Base-by-base conservation (phyloP, 2,888 invertebrate species). In the Oscheius sp. region DNA sequence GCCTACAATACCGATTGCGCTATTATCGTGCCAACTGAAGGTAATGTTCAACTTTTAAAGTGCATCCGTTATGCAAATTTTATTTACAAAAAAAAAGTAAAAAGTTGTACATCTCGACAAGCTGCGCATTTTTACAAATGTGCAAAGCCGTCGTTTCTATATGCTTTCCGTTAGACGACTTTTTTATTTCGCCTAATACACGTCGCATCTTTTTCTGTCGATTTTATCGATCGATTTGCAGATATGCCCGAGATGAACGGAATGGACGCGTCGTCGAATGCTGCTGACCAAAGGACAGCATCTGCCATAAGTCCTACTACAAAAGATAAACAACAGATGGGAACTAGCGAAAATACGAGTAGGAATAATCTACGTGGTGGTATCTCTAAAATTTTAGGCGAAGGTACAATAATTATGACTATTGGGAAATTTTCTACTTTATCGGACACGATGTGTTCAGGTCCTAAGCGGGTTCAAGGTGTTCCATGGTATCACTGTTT, bases 391-490 rank as follows among this genome's bases (percentile, higher is more conserved):
- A 29, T 16, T 69, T 35, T 21, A 56, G 71, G 49, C 27, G 72
- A 66, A 35, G 72, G 96, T 49, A 96, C 95, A 12, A 96, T 99
- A 91, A 92, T 93, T 75, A 95, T 93, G 89, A 93, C 93, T 78
- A 95, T 98, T 66, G 92, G 93, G 81, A 94, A 94, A 90, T 94
- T 99, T 89, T 93, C 94, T 85, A 93, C 93, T 88, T 91, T 98
- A 86, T 94, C 94, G 88, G 93, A 93, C 81, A 92, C 92, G 18
- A 89, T 92, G 92, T 91, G 97, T 49, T 97, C 97, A 41, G 94
- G 94, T 43, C 93, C 96, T 12, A 95, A 95, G 87, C 95, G 93
- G 89, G 95, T 98, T 12, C 92, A 97, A 73, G 96, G 96, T 91
- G 91, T 99, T 84, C 98, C 98, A 76, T 99, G 98, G 98, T 91